A percentile compares a stretch with the other conserved stretches of the same genome.
These are phyloP conservation scores for Clarias gariepinus DNA, from an alignment of 2,113 vertebrate species.

Conservation along the genomic window DNA sequence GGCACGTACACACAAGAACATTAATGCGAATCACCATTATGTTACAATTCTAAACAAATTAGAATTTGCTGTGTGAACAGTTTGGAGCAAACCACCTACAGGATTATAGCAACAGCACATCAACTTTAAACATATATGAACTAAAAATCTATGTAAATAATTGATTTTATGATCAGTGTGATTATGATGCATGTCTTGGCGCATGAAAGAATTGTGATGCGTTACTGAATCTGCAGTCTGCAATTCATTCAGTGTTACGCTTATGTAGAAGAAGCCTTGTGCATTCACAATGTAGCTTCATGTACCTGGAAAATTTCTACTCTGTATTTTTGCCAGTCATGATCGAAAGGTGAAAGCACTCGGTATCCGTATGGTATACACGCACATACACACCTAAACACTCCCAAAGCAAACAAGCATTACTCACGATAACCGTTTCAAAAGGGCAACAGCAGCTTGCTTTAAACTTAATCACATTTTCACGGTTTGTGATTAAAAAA, in stretches of 20 bases:
- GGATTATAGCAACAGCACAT: no score
- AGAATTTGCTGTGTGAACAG: no score
- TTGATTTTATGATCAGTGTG: no score
- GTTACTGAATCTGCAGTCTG: no score
- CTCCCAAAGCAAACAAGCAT: constrained; percentile 18
- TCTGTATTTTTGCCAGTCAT: constrained; percentile 8
- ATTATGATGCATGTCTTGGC: no score
- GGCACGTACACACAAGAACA: no score
- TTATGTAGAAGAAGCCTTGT: not conserved
- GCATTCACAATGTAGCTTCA: not conserved
- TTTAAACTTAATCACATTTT: not conserved
- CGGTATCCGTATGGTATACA: not conserved
- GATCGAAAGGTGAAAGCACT: not conserved
- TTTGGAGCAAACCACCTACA: no score
- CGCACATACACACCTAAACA: constrained; percentile 4
- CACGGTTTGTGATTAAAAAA: not conserved
- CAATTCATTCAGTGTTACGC: not conserved
- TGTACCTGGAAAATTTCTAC: constrained; percentile 9
- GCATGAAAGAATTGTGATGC: no score
- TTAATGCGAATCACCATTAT: no score
- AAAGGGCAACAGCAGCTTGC: not conserved
- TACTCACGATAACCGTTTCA: not conserved
- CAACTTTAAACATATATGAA: no score
- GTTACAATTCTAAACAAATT: no score
- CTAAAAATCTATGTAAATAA: no score